Conservation (phyloP, 2,113 vertebrate genomes). For the Origma solitaria region DNA sequence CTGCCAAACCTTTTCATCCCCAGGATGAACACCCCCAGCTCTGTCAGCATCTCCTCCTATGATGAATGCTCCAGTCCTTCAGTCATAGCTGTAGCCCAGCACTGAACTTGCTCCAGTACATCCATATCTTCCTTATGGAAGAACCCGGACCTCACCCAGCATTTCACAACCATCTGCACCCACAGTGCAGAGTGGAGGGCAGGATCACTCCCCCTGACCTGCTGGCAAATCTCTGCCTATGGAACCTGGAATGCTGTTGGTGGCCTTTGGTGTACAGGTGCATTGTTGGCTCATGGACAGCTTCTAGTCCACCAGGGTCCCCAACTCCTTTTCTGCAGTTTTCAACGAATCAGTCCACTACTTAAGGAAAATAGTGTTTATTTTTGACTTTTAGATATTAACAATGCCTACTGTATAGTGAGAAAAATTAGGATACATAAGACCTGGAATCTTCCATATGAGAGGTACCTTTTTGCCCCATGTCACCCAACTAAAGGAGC, state of each 20-base stretch:
- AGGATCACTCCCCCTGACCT: neutral
- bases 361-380: neutral
- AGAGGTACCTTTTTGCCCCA: neutral
- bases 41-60: neutral
- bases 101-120: neutral
- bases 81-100: neutral
- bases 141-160: neutral
- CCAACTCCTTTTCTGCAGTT: neutral
- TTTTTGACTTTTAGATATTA: neutral
- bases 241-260: neutral
- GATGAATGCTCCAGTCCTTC: neutral
- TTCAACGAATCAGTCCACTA: neutral
- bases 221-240: neutral
- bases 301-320: neutral
- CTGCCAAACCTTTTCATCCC: neutral
- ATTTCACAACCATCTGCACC: neutral
- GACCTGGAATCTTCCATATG: neutral
- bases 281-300: neutral
- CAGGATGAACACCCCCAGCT: neutral
- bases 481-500: neutral
- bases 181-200: neutral
- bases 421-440: neutral
- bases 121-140: neutral
- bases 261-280: fast-evolving
- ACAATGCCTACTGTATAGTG: neutral